Conservation (phyloP, 2,113 vertebrate genomes). For the Cathartes aura region DNA sequence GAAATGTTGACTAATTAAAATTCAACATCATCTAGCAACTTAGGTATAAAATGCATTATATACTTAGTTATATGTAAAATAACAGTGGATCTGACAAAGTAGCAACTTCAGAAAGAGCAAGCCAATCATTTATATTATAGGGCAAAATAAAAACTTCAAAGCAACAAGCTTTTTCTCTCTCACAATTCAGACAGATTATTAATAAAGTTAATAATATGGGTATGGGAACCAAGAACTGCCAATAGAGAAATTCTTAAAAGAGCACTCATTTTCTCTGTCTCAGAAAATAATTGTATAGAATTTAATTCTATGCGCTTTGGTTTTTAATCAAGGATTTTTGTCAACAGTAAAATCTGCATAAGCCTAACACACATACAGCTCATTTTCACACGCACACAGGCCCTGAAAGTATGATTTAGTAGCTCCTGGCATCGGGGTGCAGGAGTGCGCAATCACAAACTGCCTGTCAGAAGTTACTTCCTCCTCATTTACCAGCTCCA, state of each 20-base stretch:
- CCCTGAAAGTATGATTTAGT: not conserved
- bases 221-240: not conserved
- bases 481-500: not conserved
- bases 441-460: not conserved
- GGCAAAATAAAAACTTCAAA: constrained; percentile 29
- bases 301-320: not conserved
- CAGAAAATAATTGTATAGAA: not conserved
- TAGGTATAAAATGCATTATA: not conserved
- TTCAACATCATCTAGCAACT: not conserved
- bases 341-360: not conserved
- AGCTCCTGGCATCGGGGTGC: not conserved
- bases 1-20: not conserved
- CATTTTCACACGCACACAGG: not conserved
- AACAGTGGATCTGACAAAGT: not conserved
- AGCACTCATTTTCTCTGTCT: not conserved
- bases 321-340: not conserved
- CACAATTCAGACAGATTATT: not conserved
- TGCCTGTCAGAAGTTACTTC: not conserved
- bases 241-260: not conserved
- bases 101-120: constrained; percentile 5
- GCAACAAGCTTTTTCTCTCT: not conserved
- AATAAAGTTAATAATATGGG: not conserved
- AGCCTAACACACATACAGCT: not conserved
- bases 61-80: not conserved
- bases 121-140: not conserved